Conservation (phyloP, 2,888 invertebrate species). For the Nephrocerus scutellatus region DNA sequence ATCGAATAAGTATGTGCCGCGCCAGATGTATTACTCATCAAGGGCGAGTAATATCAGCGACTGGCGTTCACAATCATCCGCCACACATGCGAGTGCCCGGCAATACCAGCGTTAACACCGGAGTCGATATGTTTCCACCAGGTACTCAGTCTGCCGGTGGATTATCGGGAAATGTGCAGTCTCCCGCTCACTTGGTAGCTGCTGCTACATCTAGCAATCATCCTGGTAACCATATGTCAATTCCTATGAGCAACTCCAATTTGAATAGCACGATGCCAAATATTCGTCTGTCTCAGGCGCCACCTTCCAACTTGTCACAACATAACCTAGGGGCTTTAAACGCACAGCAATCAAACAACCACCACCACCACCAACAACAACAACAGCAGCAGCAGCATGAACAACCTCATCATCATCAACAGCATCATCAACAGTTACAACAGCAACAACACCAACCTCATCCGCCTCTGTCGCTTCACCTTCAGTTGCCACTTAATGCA, state of each 20-base stretch:
- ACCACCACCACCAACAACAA: conserved; percentile 14
- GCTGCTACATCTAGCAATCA: too few species aligned
- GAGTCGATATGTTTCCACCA: conserved; percentile 1
- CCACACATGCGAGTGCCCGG: conserved; percentile 42
- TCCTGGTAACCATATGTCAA: conserved; percentile 18
- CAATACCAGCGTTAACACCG: conserved; percentile 9
- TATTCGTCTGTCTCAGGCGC: conserved; percentile 19
- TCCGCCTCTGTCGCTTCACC: conserved; percentile 22
- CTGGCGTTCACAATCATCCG: conserved; percentile 47
- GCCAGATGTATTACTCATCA: conserved; percentile 48
- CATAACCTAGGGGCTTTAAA: conserved; percentile 14
- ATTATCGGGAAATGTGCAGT: neutral
- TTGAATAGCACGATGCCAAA: conserved; percentile 16
- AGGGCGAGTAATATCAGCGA: conserved; percentile 47
- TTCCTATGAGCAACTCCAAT: conserved; percentile 17
- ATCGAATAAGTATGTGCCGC: conserved; percentile 48
- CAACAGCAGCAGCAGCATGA: conserved; percentile 22
- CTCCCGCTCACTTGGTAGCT: neutral
- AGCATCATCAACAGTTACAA: conserved; percentile 22
- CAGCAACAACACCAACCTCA: conserved; percentile 24
- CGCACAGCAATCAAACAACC: conserved; percentile 22
- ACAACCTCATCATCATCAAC: conserved; percentile 15
- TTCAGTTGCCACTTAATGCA: conserved; percentile 20
- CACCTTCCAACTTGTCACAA: conserved; percentile 20
- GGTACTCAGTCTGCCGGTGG: neutral